Conservation (phyloP, 2,888 invertebrate genomes). For the Crossocerus cetratus region DNA sequence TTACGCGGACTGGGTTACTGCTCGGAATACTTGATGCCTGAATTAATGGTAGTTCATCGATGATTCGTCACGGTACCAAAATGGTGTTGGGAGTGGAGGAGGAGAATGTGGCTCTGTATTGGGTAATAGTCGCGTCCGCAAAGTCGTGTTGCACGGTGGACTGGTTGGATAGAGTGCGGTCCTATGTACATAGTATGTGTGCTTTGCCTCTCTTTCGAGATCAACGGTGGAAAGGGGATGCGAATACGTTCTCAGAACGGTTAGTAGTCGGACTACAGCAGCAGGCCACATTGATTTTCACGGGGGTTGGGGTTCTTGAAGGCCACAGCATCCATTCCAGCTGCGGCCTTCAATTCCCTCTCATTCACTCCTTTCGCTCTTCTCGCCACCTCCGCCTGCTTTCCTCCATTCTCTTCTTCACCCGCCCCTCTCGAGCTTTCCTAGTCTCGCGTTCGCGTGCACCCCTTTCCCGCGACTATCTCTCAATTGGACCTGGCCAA, state of each 20-base stretch:
- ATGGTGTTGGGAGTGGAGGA: no score
- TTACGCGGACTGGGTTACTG: no score
- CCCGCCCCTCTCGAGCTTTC: slow-evolving; percentile 4
- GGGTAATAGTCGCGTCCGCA: no score
- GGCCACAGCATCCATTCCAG: slow-evolving; percentile 61
- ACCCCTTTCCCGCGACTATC: background rate
- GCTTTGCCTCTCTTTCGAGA: slow-evolving; percentile 15
- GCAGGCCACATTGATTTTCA: slow-evolving; percentile 70
- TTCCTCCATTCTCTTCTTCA: background rate
- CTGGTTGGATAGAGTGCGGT: slow-evolving; percentile 9
- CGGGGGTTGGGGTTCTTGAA: slow-evolving; percentile 63
- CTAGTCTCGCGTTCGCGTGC: background rate
- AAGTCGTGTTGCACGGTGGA: no score
- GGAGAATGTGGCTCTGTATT: no score
- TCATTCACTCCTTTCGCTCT: slow-evolving; percentile 48
- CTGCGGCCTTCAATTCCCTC: slow-evolving; percentile 62
- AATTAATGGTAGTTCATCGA: no score
- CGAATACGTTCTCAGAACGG: slow-evolving; percentile 65
- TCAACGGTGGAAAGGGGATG: slow-evolving; percentile 30
- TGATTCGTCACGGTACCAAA: no score
- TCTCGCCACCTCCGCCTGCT: slow-evolving; percentile 21
- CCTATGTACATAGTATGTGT: slow-evolving; percentile 14
- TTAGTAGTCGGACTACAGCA: slow-evolving; percentile 65
- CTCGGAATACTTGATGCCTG: no score
- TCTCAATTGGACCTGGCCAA: background rate